Conservation (phyloP, 2,888 invertebrate species). For the Xestia ashworthii region DNA sequence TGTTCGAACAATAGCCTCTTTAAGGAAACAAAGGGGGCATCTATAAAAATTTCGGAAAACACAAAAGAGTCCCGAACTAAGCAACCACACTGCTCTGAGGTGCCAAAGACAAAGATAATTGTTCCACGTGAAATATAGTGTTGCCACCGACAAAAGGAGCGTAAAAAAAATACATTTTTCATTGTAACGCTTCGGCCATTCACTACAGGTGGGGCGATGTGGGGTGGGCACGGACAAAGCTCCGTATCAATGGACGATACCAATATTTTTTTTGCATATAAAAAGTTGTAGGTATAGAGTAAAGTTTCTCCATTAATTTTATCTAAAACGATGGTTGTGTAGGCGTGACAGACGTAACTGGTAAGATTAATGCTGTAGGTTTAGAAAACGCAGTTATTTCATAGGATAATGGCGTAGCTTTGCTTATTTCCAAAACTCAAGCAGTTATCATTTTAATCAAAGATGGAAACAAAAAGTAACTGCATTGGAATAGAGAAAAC, state of each 20-base stretch:
- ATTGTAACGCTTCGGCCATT: constrained; percentile 86
- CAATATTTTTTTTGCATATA: constrained; percentile 80
- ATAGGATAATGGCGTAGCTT: background rate
- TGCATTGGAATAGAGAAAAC: constrained; percentile 51
- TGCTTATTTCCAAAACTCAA: constrained; percentile 33
- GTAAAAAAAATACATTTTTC: constrained; percentile 87
- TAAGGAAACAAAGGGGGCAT: constrained; percentile 67
- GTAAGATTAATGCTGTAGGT: constrained; percentile 23
- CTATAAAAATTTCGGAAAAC: constrained; percentile 66
- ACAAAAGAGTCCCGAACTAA: constrained; percentile 72
- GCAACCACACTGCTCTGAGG: constrained; percentile 82
- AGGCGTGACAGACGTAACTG: constrained; percentile 70
- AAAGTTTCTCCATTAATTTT: constrained; percentile 84
- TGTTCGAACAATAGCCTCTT: constrained; percentile 65
- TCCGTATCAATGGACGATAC: constrained; percentile 87
- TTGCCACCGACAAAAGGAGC: constrained; percentile 89
- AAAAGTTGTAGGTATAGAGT: constrained; percentile 79
- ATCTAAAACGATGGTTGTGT: constrained; percentile 72
- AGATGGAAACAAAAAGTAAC: constrained; percentile 35
- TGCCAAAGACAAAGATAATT: constrained; percentile 91
- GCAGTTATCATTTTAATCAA: constrained; percentile 41
- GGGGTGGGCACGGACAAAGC: constrained; percentile 88
- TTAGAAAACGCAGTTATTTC: constrained; percentile 7
- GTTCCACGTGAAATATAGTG: constrained; percentile 90
- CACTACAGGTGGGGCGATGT: constrained; percentile 87